phyloP scores from a whole-genome alignment of 2,113 vertebrate genomes.

The Neotoma lepida region DNA sequence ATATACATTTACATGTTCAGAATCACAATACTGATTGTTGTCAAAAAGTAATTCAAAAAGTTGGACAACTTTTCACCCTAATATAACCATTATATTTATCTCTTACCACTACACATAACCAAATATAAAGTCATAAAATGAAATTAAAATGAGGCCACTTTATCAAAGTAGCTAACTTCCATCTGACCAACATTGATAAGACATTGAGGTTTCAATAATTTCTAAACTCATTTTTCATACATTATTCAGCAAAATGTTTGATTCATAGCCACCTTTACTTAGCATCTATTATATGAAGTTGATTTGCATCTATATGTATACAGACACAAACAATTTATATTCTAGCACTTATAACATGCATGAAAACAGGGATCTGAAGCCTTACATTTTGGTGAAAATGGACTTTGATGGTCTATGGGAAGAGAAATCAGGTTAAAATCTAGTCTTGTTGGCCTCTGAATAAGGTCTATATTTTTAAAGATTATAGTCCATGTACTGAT shows the following conservation, averaged over 20 bases:
- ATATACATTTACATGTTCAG: not conserved
- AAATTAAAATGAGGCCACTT: conserved; percentile 15
- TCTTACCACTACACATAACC: not conserved
- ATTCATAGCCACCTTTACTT: not conserved
- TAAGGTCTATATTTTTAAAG: not conserved
- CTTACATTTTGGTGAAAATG: not conserved
- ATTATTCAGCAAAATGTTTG: not conserved
- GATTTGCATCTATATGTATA: not conserved
- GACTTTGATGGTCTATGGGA: not conserved
- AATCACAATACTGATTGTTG: not conserved
- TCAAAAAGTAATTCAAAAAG: not conserved
- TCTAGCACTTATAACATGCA: not conserved
- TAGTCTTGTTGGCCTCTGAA: not conserved
- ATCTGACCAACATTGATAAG: not conserved
- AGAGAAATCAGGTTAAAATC: not conserved
- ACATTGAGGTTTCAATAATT: not conserved
- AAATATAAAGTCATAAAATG: not conserved
- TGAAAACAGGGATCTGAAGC: not conserved
- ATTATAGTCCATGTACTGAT: not conserved
- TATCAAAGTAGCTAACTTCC: conserved; percentile 3
- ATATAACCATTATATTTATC: not conserved
- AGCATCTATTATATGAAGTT: not conserved
- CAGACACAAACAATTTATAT: not conserved
- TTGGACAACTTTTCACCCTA: not conserved
- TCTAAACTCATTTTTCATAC: not conserved